Conservation (phyloP, 2,797 vertebrate genomes). For the Parauchenoglanis ngamensis region DNA sequence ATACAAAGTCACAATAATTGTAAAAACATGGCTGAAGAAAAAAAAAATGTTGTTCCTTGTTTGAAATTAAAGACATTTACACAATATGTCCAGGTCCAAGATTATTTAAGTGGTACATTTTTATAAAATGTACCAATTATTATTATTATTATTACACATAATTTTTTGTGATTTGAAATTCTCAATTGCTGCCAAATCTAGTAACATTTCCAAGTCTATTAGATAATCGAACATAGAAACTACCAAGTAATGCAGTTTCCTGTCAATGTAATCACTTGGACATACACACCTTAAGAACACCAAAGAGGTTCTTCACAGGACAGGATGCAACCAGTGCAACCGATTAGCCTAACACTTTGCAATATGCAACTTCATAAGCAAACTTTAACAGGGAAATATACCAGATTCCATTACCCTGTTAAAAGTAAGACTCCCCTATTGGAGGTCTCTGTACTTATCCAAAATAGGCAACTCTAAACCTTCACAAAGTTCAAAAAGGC, state of each 20-base stretch:
- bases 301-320: neutral
- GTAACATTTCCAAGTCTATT: neutral
- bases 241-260: neutral
- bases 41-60: neutral
- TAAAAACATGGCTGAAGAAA: neutral
- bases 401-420: neutral
- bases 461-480: slow-evolving; percentile 8
- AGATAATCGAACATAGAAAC: neutral
- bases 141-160: neutral
- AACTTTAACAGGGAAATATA: neutral
- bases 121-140: neutral
- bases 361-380: neutral
- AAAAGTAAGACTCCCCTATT: neutral
- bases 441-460: neutral
- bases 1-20: neutral
- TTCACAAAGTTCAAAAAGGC: neutral
- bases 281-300: neutral
- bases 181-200: neutral
- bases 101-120: neutral
- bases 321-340: slow-evolving; percentile 3
- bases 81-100: neutral
- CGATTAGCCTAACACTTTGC: neutral
- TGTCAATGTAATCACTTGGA: neutral
- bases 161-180: neutral
- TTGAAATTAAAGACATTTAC: slow-evolving; percentile 15